Conservation (phyloP, 2,888 invertebrate genomes). For the Petrolisthes cinctipes region DNA sequence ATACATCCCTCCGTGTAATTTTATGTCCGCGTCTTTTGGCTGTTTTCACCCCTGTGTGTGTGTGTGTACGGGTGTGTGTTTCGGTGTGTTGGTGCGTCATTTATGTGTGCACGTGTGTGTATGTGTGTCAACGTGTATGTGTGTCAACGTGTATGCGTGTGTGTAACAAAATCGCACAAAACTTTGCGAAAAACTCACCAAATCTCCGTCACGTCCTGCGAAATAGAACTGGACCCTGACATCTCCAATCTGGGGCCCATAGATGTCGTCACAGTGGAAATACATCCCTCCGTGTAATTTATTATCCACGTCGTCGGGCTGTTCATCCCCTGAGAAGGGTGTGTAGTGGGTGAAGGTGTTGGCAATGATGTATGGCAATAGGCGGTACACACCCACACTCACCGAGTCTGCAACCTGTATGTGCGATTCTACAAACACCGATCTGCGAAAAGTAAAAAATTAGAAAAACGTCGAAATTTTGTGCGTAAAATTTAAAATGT, state of each 20-base stretch:
- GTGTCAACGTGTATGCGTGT: no score
- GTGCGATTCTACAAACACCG: constrained; percentile 37
- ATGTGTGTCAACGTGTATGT: no score
- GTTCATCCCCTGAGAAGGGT: constrained; percentile 84
- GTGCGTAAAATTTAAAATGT: no score
- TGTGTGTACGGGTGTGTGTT: no score
- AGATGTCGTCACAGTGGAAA: constrained; percentile 86
- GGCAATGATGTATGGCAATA: constrained; percentile 81
- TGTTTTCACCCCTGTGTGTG: constrained; percentile 86
- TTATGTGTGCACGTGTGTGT: no score
- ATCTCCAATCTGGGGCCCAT: constrained; percentile 88
- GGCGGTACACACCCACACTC: constrained; percentile 77
- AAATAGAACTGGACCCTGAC: constrained; percentile 87
- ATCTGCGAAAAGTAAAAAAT: constrained; percentile 32
- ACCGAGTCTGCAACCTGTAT: constrained; percentile 80
- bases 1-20: constrained; percentile 87
- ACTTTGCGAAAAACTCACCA: no score
- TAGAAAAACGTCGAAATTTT: no score
- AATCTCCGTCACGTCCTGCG: constrained; percentile 78
- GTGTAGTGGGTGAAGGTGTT: constrained; percentile 83
- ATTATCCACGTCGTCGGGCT: constrained; percentile 81
- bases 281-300: constrained; percentile 89
- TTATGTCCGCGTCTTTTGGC: constrained; percentile 81
- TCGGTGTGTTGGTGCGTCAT: no score
- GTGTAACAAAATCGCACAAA: no score